Percentiles rank a stretch among this genome's conserved stretches.
Conservation (phyloP, 92 coral and sea anemone genomes). For the Galaxea fascicularis region DNA sequence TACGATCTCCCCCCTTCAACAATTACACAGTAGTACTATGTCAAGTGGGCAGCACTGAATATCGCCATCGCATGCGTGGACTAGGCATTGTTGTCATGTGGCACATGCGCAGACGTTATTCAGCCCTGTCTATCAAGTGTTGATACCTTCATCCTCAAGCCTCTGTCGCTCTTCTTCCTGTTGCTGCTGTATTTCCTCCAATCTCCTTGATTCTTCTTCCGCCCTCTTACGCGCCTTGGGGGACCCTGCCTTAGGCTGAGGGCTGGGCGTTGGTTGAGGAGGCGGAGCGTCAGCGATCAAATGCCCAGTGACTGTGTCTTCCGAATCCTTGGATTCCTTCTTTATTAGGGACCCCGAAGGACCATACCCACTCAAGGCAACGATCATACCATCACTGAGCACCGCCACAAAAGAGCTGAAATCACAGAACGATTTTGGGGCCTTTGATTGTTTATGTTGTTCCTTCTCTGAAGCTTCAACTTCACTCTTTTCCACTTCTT, state of each 20-base stretch:
- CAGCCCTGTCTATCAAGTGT: neutral
- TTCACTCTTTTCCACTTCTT: constrained; percentile 88
- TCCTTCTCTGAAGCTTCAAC: constrained; percentile 68
- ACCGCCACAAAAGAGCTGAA: constrained; percentile 94
- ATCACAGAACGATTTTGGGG: constrained; percentile 80
- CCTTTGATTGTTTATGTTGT: constrained; percentile 29
- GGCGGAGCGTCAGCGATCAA: constrained; percentile 54
- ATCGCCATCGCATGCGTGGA: too few relatives aligned
- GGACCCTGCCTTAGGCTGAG: constrained; percentile 92
- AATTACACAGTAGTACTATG: too few relatives aligned
- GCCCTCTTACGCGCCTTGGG: constrained; percentile 90
- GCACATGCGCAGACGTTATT: too few relatives aligned
- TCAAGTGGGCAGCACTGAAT: too few relatives aligned
- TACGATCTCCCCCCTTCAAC: too few relatives aligned
- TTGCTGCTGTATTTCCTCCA: constrained; percentile 88
- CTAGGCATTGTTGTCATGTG: too few relatives aligned
- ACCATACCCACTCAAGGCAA: constrained; percentile 92
- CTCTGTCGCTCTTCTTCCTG: constrained; percentile 85
- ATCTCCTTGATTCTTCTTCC: constrained; percentile 86
- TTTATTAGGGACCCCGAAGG: constrained; percentile 70
- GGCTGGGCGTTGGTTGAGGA: constrained; percentile 84
- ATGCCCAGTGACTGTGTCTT: constrained; percentile 41
- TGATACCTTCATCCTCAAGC: constrained; percentile 70
- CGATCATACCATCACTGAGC: constrained; percentile 93
- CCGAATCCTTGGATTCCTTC: constrained; percentile 52